phyloP scores from a whole-genome alignment of 2,888 invertebrate genomes.

The Clivina fossor region DNA sequence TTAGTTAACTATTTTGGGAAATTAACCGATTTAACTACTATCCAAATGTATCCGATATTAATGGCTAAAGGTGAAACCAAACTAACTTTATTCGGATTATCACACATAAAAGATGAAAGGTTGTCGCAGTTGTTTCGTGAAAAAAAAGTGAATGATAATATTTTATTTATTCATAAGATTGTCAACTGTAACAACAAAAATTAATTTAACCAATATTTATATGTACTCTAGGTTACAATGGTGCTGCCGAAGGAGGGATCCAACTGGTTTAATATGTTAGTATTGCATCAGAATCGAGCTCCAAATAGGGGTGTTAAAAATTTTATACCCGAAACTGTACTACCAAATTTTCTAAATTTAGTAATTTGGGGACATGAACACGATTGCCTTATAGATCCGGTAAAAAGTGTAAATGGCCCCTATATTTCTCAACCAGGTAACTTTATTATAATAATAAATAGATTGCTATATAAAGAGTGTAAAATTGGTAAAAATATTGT shows the following conservation, averaged over 20 bases:
- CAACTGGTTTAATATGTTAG: conserved; percentile 87
- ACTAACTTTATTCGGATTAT: conserved; percentile 90
- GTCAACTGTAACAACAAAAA: too few species aligned
- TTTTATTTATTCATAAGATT: too few species aligned
- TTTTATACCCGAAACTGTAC: conserved; percentile 75
- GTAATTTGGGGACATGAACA: conserved; percentile 99
- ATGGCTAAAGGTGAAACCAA: conserved; percentile 80
- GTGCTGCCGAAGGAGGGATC: conserved; percentile 67
- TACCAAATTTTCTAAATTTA: conserved; percentile 85
- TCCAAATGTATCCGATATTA: conserved; percentile 79
- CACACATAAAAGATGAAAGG: conserved; percentile 90
- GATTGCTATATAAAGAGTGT: too few species aligned
- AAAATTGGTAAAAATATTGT: too few species aligned
- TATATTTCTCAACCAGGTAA: conserved; percentile 77
- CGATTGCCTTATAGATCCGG: conserved; percentile 77
- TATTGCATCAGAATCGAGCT: conserved; percentile 91
- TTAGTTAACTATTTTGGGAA: conserved; percentile 96
- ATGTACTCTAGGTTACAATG: conserved; percentile 60
- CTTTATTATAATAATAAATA: too few species aligned
- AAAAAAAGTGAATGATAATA: conserved; percentile 60
- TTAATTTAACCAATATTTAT: too few species aligned
- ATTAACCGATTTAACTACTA: conserved; percentile 69
- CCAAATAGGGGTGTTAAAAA: conserved; percentile 72
- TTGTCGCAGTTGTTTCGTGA: conserved; percentile 76
- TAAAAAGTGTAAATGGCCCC: conserved; percentile 55